Evolutionary conservation across 2,797 vertebrate genomes (phyloP), one percentile per base, ranked within the genome.

Genomic region (Dipus sagitta): DNA sequence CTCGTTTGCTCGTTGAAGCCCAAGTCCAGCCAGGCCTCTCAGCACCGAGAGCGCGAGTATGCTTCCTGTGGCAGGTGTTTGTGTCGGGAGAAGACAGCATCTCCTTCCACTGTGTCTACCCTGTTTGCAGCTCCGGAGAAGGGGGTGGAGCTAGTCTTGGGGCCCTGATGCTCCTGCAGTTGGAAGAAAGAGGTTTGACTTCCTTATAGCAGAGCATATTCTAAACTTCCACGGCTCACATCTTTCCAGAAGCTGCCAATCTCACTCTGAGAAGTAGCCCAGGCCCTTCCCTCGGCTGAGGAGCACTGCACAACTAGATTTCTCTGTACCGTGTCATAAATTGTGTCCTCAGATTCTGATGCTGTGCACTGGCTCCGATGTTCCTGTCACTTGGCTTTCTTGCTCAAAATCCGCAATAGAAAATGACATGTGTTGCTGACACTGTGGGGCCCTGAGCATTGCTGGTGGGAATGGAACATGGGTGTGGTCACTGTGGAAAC

Each of bases 51-150:
- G 93, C 90, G 79, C 88, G 9, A 34, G 78, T 82, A 89, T 83
- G 95, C 94, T 94, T 95, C 93, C 90, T 82, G 93, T 65, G 3
- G 78, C 93, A 95, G 92, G 95, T 94, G 47, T 93, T 86, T 68
- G 79, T 38, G 79, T 90, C 84, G 79, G 72, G 76, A 89, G 78
- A 93, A 94, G 96, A 93, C 93, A 95, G 10, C 92, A 82, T 90
- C 90, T 79, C 85, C 85, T 96, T 96, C 89, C 86, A 65, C 52
- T 32, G n/a, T 24, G n/a, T 92, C 81, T 71, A 7, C 77, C 0
- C 0, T 30, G 84, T 92, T 92, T 94, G 84, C 92, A 83, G 85
- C 85, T 74, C 17, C 11, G 68, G 65, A 86, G 85, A 34, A 21
- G 58, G 65, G 38, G 52, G 2, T 32, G 10, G 52, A 72, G 62